A percentile compares a stretch with the other conserved stretches of the same genome.
These are phyloP conservation scores for Hemiprocne comata DNA, from an alignment of 2,113 vertebrate species.

Conservation along the genomic window DNA sequence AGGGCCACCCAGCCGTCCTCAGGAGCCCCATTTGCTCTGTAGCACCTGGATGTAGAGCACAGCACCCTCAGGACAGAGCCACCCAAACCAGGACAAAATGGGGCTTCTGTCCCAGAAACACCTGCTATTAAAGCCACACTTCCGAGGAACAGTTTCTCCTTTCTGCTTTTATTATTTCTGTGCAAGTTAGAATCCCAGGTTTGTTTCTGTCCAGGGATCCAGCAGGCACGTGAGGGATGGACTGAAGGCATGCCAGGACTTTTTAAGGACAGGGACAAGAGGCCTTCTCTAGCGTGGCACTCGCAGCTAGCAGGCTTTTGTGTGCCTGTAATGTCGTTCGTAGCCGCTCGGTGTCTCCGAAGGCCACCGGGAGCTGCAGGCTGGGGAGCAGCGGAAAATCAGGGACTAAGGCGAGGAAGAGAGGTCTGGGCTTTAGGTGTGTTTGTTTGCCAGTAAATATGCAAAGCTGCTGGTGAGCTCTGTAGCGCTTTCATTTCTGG, in stretches of 20 bases:
- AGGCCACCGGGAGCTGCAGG: background rate
- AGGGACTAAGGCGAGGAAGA: background rate
- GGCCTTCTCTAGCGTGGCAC: rapidly evolving
- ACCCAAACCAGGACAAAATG: rapidly evolving
- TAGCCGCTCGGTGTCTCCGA: background rate
- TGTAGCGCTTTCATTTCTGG: background rate
- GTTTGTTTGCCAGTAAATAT: background rate
- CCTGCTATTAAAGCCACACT: background rate
- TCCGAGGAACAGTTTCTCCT: background rate
- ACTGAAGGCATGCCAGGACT: background rate
- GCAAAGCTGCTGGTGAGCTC: background rate
- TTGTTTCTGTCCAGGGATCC: background rate
- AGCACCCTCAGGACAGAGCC: rapidly evolving
- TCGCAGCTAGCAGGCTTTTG: rapidly evolving
- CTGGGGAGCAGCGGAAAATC: background rate
- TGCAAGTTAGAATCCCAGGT: background rate
- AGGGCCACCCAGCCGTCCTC: background rate
- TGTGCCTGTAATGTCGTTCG: background rate
- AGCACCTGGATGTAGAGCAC: rapidly evolving
- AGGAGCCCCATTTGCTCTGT: rapidly evolving
- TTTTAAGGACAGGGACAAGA: background rate
- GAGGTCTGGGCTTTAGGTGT: background rate
- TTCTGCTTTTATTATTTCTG: background rate
- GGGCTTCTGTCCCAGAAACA: background rate
- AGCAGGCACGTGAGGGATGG: background rate